A percentile compares a stretch with the other conserved stretches of the same genome.
These are phyloP conservation scores for Triplophysa rosa DNA, from an alignment of 2,113 vertebrate species.

Conservation along the genomic window DNA sequence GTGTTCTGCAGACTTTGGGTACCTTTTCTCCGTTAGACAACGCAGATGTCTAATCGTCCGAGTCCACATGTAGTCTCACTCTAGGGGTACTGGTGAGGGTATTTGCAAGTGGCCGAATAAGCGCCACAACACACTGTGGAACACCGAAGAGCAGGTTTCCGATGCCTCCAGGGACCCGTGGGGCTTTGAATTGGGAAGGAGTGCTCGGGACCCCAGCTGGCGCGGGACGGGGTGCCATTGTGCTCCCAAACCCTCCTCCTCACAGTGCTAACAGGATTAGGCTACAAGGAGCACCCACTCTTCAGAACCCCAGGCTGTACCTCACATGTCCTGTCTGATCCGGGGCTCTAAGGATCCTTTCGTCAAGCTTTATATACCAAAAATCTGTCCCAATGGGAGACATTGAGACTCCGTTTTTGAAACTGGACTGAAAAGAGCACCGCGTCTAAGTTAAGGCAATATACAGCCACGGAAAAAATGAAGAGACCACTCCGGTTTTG, in stretches of 20 bases:
- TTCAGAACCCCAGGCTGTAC: slow-evolving; percentile 56
- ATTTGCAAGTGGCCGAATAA: slow-evolving; percentile 42
- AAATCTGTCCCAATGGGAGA: slow-evolving; percentile 42
- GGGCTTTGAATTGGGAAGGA: slow-evolving; percentile 13
- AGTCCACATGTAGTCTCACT: neutral
- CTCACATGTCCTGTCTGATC: slow-evolving; percentile 55
- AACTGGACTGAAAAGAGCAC: neutral
- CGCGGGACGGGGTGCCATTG: slow-evolving; percentile 66
- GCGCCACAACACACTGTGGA: slow-evolving; percentile 24
- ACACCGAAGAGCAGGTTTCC: slow-evolving; percentile 32
- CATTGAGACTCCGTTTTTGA: neutral
- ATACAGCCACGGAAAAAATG: too few relatives aligned
- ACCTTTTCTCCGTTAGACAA: too few relatives aligned
- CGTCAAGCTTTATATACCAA: slow-evolving; percentile 44
- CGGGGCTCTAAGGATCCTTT: slow-evolving; percentile 48
- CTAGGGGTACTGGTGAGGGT: slow-evolving; percentile 26
- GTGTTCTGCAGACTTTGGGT: too few relatives aligned
- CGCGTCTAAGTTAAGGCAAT: neutral
- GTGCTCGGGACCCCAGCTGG: slow-evolving; percentile 70
- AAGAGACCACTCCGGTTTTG: too few relatives aligned
- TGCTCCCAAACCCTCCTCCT: slow-evolving; percentile 56
- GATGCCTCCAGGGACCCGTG: slow-evolving; percentile 44
- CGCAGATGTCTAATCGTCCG: neutral
- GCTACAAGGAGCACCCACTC: slow-evolving; percentile 63
- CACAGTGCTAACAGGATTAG: slow-evolving; percentile 77